Percentiles rank a stretch among this genome's conserved stretches.
Evolutionary conservation across 2,113 vertebrate genomes (phyloP).

Genomic region (Nanorana parkeri): DNA sequence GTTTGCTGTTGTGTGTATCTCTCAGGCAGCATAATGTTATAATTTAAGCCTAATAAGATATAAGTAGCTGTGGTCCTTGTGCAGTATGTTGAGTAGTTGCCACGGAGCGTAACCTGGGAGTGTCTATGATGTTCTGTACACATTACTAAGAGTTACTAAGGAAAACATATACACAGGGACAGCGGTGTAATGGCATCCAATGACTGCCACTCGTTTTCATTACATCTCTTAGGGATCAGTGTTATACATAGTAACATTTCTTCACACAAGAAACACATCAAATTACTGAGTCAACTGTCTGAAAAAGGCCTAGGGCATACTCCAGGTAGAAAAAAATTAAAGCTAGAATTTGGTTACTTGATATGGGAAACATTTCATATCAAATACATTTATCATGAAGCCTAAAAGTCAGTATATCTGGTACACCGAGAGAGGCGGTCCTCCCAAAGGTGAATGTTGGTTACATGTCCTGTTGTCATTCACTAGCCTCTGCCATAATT

Average conservation of each 20-base stretch:
- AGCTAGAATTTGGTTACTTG: no score
- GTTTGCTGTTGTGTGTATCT: no score
- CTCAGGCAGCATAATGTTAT: not conserved
- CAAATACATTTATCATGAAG: no score
- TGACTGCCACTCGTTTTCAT: not conserved
- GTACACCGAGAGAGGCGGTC: no score
- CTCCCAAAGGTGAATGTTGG: no score
- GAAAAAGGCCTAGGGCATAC: no score
- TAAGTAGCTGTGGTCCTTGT: not conserved
- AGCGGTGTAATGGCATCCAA: slow-evolving; percentile 1
- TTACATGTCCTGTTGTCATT: no score
- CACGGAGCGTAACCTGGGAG: slow-evolving; percentile 60
- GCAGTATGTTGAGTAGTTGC: slow-evolving; percentile 19
- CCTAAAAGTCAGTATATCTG: no score
- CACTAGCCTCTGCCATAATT: no score
- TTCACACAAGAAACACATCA: not conserved
- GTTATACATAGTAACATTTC: slow-evolving; percentile 2
- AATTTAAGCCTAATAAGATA: not conserved
- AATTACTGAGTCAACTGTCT: no score
- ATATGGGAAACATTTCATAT: no score
- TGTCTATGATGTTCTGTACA: not conserved
- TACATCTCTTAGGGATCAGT: not conserved
- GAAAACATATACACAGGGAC: not conserved
- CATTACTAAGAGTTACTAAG: slow-evolving; percentile 53
- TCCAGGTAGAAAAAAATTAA: no score